phyloP scores from a whole-genome alignment of 2,797 vertebrate species.

The Ammospiza maritima region DNA sequence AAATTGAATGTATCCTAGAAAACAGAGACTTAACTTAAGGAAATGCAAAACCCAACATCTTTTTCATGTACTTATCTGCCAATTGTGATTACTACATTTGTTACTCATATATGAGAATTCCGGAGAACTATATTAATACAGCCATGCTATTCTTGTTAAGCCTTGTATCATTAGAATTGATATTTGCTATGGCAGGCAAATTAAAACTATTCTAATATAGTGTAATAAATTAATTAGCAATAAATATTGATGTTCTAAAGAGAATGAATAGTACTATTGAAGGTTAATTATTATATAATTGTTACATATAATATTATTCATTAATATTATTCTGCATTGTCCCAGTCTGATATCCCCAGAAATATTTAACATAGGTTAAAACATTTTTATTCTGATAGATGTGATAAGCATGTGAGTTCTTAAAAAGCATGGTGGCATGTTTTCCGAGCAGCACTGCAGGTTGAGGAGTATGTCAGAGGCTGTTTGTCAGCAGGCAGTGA shows the following conservation, averaged over 20 bases:
- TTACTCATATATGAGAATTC: background rate
- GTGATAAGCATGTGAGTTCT: background rate
- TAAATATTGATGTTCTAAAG: background rate
- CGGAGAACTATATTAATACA: background rate
- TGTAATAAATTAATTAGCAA: background rate
- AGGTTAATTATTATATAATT: background rate
- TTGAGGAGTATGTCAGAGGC: background rate
- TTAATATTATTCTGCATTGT: background rate
- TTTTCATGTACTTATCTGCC: background rate
- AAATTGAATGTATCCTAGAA: background rate
- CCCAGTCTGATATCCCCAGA: background rate
- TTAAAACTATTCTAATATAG: background rate
- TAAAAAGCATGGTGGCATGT: background rate
- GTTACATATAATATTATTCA: background rate
- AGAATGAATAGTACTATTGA: background rate
- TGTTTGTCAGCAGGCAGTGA: background rate
- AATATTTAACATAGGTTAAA: background rate
- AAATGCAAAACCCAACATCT: background rate
- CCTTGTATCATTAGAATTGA: background rate
- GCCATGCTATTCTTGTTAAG: background rate
- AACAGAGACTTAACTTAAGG: background rate
- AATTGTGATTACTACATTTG: background rate
- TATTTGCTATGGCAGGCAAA: background rate
- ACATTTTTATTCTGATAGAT: background rate
- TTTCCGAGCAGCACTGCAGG: background rate